These are phyloP conservation scores for Lithophane semibrunnea DNA, from an alignment of 2,888 invertebrate species.

Conservation along the genomic window DNA sequence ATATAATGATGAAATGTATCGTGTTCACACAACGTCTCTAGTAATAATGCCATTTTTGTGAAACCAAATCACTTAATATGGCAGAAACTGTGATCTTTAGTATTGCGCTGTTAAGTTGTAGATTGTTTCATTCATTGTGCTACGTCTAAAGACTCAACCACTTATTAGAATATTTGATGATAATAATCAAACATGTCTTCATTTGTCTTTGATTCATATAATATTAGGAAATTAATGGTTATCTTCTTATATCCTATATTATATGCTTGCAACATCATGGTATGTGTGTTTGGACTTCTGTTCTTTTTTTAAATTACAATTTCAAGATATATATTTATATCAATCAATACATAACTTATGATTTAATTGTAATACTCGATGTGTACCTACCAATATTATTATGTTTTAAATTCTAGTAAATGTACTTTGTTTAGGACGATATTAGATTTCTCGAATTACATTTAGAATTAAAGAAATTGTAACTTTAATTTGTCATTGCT, in stretches of 20 bases:
- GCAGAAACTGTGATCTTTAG: slow-evolving; percentile 82
- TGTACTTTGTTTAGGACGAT: slow-evolving; percentile 66
- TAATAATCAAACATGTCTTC: slow-evolving; percentile 38
- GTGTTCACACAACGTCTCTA: slow-evolving; percentile 72
- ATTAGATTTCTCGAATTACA: slow-evolving; percentile 73
- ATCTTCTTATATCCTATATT: slow-evolving; percentile 35
- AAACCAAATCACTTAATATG: slow-evolving; percentile 74
- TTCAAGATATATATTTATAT: slow-evolving; percentile 44
- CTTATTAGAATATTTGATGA: slow-evolving; percentile 34
- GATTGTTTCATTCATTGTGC: slow-evolving; percentile 62
- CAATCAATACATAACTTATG: slow-evolving; percentile 52
- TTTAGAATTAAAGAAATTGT: slow-evolving; percentile 64
- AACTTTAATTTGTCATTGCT: slow-evolving; percentile 73
- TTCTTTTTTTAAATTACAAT: slow-evolving; percentile 42
- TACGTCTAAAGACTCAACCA: slow-evolving; percentile 40
- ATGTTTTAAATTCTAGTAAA: slow-evolving; percentile 69
- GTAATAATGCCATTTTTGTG: slow-evolving; percentile 71
- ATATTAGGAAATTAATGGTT: slow-evolving; percentile 46
- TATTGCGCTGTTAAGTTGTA: slow-evolving; percentile 77
- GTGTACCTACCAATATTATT: slow-evolving; percentile 68
- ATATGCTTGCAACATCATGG: slow-evolving; percentile 44
- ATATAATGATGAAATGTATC: slow-evolving; percentile 71
- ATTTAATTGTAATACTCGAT: slow-evolving; percentile 72
- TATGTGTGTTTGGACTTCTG: slow-evolving; percentile 36
- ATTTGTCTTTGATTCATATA: slow-evolving; percentile 51